A percentile compares a stretch with the other conserved stretches of the same genome.
Conservation (phyloP, 2,888 invertebrate genomes). For the Sipha maydis region DNA sequence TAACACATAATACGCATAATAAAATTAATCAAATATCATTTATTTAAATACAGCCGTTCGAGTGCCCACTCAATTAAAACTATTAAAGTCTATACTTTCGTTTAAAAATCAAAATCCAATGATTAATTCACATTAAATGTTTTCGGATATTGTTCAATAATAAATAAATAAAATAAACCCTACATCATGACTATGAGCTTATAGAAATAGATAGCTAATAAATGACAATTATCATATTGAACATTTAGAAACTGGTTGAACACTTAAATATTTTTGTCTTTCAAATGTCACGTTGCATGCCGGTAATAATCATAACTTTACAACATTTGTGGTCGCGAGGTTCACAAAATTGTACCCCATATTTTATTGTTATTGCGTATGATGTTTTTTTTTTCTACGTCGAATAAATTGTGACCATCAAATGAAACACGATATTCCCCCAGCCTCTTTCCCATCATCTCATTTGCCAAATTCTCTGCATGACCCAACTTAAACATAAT, state of each 20-base stretch:
- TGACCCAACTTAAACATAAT: background rate
- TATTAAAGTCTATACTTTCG: background rate
- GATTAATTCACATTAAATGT: background rate
- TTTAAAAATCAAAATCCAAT: slow-evolving; percentile 12
- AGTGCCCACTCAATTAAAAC: background rate
- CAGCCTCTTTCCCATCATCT: background rate
- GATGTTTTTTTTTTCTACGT: background rate
- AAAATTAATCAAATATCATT: background rate
- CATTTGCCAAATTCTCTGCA: background rate
- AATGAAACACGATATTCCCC: background rate
- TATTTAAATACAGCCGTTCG: background rate
- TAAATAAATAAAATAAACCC: too few relatives aligned
- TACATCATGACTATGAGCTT: too few relatives aligned
- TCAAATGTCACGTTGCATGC: background rate
- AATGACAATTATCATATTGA: background rate
- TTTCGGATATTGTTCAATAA: too few relatives aligned
- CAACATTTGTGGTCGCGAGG: background rate
- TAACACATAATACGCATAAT: background rate
- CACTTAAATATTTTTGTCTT: background rate
- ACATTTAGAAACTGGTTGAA: background rate
- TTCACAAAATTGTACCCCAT: background rate
- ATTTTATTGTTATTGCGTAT: slow-evolving; percentile 2
- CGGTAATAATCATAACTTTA: background rate
- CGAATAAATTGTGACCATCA: background rate
- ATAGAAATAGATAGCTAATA: too few relatives aligned